Evolutionary conservation across 2,113 vertebrate genomes (phyloP).

Genomic region (Mobula birostris): DNA sequence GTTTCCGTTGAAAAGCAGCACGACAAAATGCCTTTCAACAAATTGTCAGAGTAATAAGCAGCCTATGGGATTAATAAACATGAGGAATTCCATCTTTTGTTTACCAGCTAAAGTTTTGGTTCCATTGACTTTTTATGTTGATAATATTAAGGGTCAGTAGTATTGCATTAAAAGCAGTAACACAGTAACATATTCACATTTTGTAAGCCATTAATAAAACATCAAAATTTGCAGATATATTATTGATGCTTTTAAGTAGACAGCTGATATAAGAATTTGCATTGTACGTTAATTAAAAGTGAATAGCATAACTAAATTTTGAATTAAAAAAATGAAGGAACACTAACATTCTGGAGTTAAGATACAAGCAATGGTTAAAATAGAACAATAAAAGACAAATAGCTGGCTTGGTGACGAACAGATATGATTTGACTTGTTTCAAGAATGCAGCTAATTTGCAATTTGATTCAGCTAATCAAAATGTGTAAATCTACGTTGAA

Average conservation of each 20-base stretch:
- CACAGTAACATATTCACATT: no score
- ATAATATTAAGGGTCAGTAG: neutral
- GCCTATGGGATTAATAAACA: neutral
- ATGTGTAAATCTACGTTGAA: neutral
- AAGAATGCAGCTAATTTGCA: no score
- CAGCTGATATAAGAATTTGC: neutral
- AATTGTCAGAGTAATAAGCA: no score
- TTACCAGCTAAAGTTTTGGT: neutral
- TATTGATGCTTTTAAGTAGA: neutral
- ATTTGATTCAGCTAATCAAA: neutral
- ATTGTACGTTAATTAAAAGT: neutral
- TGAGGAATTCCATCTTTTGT: neutral
- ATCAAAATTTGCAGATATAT: neutral
- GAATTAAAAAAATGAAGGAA: neutral
- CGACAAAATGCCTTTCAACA: no score
- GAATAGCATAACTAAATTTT: neutral
- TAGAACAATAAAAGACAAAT: neutral
- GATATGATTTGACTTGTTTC: neutral
- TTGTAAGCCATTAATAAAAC: neutral
- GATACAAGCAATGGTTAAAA: neutral
- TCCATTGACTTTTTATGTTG: neutral
- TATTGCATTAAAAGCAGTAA: neutral
- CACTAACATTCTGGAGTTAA: neutral
- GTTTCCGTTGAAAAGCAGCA: neutral
- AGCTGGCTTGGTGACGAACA: neutral